These are phyloP conservation scores for Ochotona curzoniae DNA, from an alignment of 2,113 vertebrate species.

Conservation along the genomic window DNA sequence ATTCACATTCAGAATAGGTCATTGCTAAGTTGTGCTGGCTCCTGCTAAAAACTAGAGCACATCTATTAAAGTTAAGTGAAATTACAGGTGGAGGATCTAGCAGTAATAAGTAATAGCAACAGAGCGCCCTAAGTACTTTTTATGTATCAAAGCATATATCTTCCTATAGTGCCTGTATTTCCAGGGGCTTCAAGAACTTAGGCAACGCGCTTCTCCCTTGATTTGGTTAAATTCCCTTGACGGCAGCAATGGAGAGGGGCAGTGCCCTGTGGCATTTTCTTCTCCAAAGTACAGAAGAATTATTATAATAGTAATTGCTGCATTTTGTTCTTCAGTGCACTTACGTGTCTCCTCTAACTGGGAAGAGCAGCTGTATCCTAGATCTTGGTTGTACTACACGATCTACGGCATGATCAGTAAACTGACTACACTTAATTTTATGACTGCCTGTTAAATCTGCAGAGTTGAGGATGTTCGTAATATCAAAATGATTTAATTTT, in stretches of 20 bases:
- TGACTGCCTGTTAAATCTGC: neutral
- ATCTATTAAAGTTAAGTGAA: neutral
- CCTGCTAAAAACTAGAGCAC: neutral
- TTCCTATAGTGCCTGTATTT: neutral
- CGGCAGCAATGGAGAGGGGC: neutral
- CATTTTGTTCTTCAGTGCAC: neutral
- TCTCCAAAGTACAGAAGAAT: too few species aligned
- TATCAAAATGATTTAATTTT: neutral
- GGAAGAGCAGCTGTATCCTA: neutral
- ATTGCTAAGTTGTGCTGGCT: neutral
- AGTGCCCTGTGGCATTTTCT: neutral
- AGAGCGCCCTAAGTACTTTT: too few species aligned
- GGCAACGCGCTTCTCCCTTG: neutral
- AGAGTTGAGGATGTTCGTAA: neutral
- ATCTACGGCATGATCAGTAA: neutral
- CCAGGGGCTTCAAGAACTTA: neutral
- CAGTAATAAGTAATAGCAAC: neutral
- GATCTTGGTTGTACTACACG: neutral
- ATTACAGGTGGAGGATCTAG: neutral
- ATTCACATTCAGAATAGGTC: conserved; percentile 6
- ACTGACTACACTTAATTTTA: neutral
- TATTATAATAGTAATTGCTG: neutral
- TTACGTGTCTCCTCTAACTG: neutral
- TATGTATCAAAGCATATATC: neutral
- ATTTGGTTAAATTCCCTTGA: neutral